A percentile compares a stretch with the other conserved stretches of the same genome.
Evolutionary conservation across 2,113 vertebrate species (phyloP).

Genomic region (Polypterus bichir): DNA sequence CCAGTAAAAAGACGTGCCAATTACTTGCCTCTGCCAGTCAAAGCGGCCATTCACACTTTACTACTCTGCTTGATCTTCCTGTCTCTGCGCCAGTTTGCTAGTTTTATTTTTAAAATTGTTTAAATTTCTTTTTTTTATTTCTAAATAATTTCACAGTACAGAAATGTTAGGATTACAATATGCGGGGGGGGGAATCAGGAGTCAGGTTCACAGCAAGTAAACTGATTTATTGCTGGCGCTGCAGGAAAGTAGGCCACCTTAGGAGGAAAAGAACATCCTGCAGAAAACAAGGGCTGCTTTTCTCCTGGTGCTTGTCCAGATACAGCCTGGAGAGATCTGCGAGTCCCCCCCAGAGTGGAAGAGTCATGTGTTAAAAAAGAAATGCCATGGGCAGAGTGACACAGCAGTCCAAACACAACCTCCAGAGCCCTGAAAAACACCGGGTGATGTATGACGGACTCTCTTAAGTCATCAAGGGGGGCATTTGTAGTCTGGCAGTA

Average conservation of each 20-base stretch:
- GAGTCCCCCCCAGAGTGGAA: slow-evolving; percentile 30
- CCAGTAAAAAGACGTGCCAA: too few relatives aligned
- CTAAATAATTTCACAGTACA: slow-evolving; percentile 7
- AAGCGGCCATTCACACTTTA: too few relatives aligned
- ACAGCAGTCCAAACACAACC: slow-evolving; percentile 35
- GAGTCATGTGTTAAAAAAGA: slow-evolving; percentile 39
- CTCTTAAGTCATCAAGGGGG: too few relatives aligned
- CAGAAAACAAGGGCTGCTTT: slow-evolving; percentile 34
- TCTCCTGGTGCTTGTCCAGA: slow-evolving; percentile 50
- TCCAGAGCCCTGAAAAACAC: slow-evolving; percentile 30
- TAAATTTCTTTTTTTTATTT: not conserved
- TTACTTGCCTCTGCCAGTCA: too few relatives aligned
- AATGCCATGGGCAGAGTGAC: slow-evolving; percentile 31
- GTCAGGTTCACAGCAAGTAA: slow-evolving; percentile 8
- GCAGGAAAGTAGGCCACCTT: slow-evolving; percentile 38
- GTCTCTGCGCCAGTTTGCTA: too few relatives aligned
- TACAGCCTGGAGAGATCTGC: slow-evolving; percentile 39
- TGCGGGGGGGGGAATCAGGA: too few relatives aligned
- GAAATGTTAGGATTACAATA: not conserved
- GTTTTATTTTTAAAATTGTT: too few relatives aligned
- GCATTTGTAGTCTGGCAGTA: too few relatives aligned
- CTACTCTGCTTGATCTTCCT: too few relatives aligned
- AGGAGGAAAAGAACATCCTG: slow-evolving; percentile 24
- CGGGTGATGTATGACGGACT: too few relatives aligned
- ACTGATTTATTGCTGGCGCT: slow-evolving; percentile 29